Percentiles rank a stretch among this genome's conserved stretches.
Conservation (phyloP, 2,113 vertebrate genomes). For the Hippoglossus stenolepis region DNA sequence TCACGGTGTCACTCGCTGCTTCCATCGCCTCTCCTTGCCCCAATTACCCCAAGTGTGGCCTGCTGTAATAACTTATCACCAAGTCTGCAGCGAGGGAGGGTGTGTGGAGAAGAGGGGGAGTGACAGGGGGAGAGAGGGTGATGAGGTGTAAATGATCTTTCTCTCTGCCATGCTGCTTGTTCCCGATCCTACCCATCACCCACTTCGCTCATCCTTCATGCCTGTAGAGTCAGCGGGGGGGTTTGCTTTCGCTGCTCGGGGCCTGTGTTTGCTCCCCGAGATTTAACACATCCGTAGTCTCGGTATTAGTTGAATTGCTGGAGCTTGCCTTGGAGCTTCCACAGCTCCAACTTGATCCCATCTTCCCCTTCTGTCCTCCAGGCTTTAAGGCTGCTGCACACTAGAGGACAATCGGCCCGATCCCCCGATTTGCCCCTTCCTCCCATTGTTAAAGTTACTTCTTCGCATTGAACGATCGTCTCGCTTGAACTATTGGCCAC, state of each 20-base stretch:
- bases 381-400: slow-evolving; percentile 4
- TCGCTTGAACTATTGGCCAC: too few relatives aligned
- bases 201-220: slow-evolving; percentile 18
- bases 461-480: too few relatives aligned
- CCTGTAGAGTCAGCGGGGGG: slow-evolving; percentile 15
- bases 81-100: slow-evolving; percentile 33
- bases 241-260: slow-evolving; percentile 10
- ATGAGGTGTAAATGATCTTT: slow-evolving; percentile 68
- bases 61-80: slow-evolving; percentile 69
- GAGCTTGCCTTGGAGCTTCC: slow-evolving; percentile 28
- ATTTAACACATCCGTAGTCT: slow-evolving; percentile 28
- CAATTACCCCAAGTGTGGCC: slow-evolving; percentile 66
- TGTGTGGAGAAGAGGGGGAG: slow-evolving; percentile 4
- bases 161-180: slow-evolving; percentile 22
- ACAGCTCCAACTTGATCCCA: slow-evolving; percentile 43
- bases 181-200: slow-evolving; percentile 27
- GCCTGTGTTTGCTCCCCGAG: slow-evolving; percentile 37
- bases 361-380: slow-evolving; percentile 20
- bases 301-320: slow-evolving; percentile 30
- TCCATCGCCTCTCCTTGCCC: slow-evolving; percentile 47
- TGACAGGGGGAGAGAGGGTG: slow-evolving; percentile 34
- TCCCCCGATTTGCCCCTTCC: neutral
- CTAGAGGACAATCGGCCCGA: too few relatives aligned
- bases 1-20: slow-evolving; percentile 34
- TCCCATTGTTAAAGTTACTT: neutral